Base-by-base conservation (phyloP, 2,797 vertebrate genomes). In the Alectoris magna region DNA sequence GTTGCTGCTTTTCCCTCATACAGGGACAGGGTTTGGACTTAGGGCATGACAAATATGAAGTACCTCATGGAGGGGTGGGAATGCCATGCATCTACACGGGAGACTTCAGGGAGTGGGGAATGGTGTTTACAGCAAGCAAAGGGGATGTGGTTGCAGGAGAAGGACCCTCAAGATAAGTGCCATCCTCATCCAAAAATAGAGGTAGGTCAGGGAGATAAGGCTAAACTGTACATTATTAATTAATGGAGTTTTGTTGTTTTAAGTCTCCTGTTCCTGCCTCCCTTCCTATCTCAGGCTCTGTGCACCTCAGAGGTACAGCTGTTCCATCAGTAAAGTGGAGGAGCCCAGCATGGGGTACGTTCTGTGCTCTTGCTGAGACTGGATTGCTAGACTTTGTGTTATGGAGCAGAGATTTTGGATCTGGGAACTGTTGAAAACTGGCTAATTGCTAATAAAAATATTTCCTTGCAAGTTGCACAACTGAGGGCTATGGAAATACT, bases 301-400 rank as follows among this genome's bases (percentile, higher is more conserved):
- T 26, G 0, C 69, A 7, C 55, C 41, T 1, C 18, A 15, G 12
- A 24, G 48, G 6, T 5, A 34, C 36, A 19, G 53, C 5, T 0
- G 68, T 88, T 51, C 29, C 26, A 0, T 11, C 14, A 43, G 70
- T 77, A 24, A 49, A 31, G 39, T 4, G 19, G 4, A 38, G 1
- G 41, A 88, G 70, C 34, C 60, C 49, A 9, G 69, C 10, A 3
- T 2, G 5, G 7, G 24, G 3, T 34, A 4, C 3, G 4, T 2
- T 2, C 26, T 21, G n/a, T 24, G 9, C 16, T 81, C 41, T 72
- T 64, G 7, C 14, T 5, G 7, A 29, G 38, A 5, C 2, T 7
- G 24, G 23, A 5, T 68, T 73, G 4, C 78, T 72, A 27, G 41
- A 38, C 53, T 10, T 48, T 31, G 23, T 58, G 14, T 72, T 29